Conservation (phyloP, 1,140 invertebrate genomes). For the Temnothorax nylanderi region DNA sequence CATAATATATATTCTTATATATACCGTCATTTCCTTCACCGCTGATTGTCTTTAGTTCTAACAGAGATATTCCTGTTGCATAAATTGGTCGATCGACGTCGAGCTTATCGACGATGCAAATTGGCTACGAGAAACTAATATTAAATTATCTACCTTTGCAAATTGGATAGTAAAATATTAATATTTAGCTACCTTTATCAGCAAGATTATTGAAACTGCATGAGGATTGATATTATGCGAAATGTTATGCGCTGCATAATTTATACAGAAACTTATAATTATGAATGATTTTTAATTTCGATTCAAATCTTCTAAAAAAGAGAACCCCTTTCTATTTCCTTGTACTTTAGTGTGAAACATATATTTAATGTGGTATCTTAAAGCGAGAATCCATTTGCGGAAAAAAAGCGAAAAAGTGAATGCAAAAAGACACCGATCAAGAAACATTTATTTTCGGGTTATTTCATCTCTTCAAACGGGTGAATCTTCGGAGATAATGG, state of each 20-base stretch:
- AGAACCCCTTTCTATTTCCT: not conserved
- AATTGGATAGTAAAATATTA: not conserved
- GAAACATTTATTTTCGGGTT: not conserved
- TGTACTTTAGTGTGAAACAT: not conserved
- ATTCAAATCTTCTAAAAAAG: not conserved
- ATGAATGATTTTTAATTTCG: not conserved
- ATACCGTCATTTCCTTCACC: not conserved
- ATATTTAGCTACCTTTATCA: not conserved
- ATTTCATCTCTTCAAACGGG: not conserved
- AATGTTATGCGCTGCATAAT: not conserved
- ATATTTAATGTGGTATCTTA: not conserved
- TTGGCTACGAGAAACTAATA: not conserved
- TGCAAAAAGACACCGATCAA: too few species aligned
- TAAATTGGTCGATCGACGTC: not conserved
- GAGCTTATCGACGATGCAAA: slow-evolving; percentile 26
- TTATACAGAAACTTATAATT: not conserved
- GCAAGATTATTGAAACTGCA: slow-evolving; percentile 2
- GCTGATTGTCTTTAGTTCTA: not conserved
- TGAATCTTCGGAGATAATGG: slow-evolving; percentile 2
- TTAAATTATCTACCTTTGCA: slow-evolving; percentile 19
- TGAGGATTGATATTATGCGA: not conserved
- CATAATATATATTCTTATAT: not conserved
- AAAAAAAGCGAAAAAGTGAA: not conserved
- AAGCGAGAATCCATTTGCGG: not conserved
- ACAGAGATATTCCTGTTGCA: slow-evolving; percentile 11